phyloP scores from a whole-genome alignment of 2,113 vertebrate species.

The Zosterops hypoxanthus region DNA sequence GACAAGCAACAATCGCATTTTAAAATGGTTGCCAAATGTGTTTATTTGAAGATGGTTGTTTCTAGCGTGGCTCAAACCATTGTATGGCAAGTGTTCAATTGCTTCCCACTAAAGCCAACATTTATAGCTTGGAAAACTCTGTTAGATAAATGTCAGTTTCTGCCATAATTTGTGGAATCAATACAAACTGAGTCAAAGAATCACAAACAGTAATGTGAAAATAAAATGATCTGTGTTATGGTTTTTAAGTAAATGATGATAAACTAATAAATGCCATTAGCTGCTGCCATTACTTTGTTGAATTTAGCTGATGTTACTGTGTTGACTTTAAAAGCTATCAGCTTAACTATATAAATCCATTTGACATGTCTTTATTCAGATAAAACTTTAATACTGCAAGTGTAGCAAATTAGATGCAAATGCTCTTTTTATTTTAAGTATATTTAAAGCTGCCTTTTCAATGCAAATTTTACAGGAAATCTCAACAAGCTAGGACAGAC shows the following conservation, averaged over 20 bases:
- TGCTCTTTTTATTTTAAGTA: conserved; percentile 94
- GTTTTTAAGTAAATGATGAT: conserved; percentile 88
- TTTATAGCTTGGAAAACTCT: conserved; percentile 47
- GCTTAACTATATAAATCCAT: conserved; percentile 93
- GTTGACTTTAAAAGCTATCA: conserved; percentile 88
- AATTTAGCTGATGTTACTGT: conserved; percentile 75
- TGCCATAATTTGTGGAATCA: conserved; percentile 51
- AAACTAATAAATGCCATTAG: conserved; percentile 87
- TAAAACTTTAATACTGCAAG: conserved; percentile 95
- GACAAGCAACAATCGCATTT: conserved; percentile 43
- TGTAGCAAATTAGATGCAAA: conserved; percentile 98
- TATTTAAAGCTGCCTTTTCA: conserved; percentile 92
- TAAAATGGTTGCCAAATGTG: conserved; percentile 66
- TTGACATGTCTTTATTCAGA: conserved; percentile 97
- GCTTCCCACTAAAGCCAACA: conserved; percentile 54
- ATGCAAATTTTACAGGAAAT: conserved; percentile 88
- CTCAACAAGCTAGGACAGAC: conserved; percentile 89
- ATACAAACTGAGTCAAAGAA: conserved; percentile 62
- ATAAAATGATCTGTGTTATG: conserved; percentile 78
- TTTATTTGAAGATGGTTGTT: conserved; percentile 65
- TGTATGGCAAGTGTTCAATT: conserved; percentile 50
- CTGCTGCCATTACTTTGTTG: conserved; percentile 79
- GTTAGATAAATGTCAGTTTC: conserved; percentile 55
- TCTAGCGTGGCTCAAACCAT: conserved; percentile 34
- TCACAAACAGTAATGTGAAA: conserved; percentile 67